Percentiles rank a stretch among this genome's conserved stretches.
These are phyloP conservation scores for Drosophila fulvimacula DNA, from an alignment of 2,888 invertebrate species.

Conservation along the genomic window DNA sequence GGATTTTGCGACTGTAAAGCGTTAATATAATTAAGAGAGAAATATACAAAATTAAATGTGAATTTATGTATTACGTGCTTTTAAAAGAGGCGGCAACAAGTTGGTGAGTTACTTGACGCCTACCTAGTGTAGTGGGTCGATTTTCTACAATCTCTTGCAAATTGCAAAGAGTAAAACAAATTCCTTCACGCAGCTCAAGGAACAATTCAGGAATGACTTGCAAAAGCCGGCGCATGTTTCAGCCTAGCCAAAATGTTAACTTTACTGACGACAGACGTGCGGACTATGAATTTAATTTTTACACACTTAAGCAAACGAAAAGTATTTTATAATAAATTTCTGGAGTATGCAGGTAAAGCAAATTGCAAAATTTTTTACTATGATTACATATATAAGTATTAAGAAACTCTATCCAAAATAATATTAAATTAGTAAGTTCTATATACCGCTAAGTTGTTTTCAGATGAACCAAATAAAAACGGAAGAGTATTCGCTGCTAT, in stretches of 20 bases:
- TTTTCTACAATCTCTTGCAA: background rate
- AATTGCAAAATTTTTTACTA: too few relatives aligned
- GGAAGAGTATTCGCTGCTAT: background rate
- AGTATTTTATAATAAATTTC: too few relatives aligned
- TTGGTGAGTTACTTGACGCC: slow-evolving; percentile 12
- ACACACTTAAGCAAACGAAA: background rate
- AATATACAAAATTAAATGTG: background rate
- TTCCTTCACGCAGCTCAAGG: slow-evolving; percentile 16
- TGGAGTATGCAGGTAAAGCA: background rate
- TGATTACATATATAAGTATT: too few relatives aligned
- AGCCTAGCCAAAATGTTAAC: slow-evolving; percentile 14
- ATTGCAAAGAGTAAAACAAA: background rate
- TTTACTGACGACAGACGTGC: slow-evolving; percentile 17
- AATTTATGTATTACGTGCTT: slow-evolving; percentile 24
- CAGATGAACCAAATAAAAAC: background rate
- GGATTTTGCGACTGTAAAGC: too few relatives aligned
- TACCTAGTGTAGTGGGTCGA: slow-evolving; percentile 9
- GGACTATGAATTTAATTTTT: slow-evolving; percentile 8
- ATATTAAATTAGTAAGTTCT: too few relatives aligned
- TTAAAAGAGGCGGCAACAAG: slow-evolving; percentile 35
- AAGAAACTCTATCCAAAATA: too few relatives aligned
- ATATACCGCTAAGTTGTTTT: too few relatives aligned
- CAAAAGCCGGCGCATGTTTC: slow-evolving; percentile 13
- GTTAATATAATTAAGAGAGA: background rate
- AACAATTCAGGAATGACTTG: slow-evolving; percentile 12